Base-by-base conservation (phyloP, 64 coral and sea anemone species). In the Cladopsammia gracilis region DNA sequence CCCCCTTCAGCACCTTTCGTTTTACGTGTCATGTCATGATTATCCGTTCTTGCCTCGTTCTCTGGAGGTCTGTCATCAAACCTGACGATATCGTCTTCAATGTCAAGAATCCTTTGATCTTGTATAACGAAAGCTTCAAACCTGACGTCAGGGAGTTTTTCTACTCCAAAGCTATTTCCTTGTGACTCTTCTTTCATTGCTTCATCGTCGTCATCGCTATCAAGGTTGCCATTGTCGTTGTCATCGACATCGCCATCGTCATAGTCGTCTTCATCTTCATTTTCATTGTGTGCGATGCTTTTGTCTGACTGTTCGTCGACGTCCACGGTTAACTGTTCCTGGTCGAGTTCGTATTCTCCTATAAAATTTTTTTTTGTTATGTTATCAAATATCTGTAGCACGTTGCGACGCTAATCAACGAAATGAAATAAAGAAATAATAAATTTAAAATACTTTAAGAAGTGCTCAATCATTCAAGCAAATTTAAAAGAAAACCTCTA, bases 81-180 rank as follows among this genome's bases (percentile, higher is more conserved):
- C 50, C 87, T 20, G 23, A 89, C 68, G 3, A 76, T 68, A 1
- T 94, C 93, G 46, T 82, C 68, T 15, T 89, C 92, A 14, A 51
- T 54, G 25, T 94, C 92, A 45, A 94, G 77, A 25, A 94, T 49
- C 25, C 92, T 70, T 71, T 83, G 87, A 57, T 94, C 86, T 53
- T 89, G 86, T 7, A 94, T 49, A 16, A 81, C 92, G 19, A 75
- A 65, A 44, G 86, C 92, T 6, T 94, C 86, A 84, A 77, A 94
- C 42, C 19, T 20, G 46, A 84, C 45, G 13, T 84, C 46, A 67
- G 68, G 71, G 1, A 83, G 61, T 0, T 70, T 26, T 44, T 6
- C 53, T 3, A 4, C 53, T 56, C 53, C 53, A 6, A 10, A 1
- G 12, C 53, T 56, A 56, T 1, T 56, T 10, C 53, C 53, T 56